A percentile compares a stretch with the other conserved stretches of the same genome.
phyloP scores from a whole-genome alignment of 2,113 vertebrate species.

The Etia nguti region DNA sequence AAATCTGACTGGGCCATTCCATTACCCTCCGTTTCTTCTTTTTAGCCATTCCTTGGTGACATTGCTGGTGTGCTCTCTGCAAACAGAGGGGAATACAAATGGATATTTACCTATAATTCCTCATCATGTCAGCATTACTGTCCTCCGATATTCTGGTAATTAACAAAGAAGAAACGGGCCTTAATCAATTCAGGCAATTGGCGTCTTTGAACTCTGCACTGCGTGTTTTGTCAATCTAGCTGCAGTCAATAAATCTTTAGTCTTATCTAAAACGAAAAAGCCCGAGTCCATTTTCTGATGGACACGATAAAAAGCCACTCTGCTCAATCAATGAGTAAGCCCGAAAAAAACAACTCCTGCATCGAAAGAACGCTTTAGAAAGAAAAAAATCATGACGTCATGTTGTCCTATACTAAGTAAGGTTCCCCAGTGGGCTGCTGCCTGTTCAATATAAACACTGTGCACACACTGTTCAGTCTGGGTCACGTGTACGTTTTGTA shows the following conservation, averaged over 20 bases:
- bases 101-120: neutral
- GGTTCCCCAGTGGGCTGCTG: neutral
- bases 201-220: neutral
- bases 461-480: neutral
- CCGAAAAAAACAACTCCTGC: neutral
- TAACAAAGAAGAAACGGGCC: neutral
- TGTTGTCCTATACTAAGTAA: neutral
- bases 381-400: neutral
- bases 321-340: constrained; percentile 17
- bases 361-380: neutral
- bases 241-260: constrained; percentile 28
- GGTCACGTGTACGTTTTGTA: neutral
- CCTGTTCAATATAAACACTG: neutral
- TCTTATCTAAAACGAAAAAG: neutral
- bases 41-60: neutral
- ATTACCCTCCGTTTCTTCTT: neutral
- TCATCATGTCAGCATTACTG: neutral
- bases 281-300: constrained; percentile 11
- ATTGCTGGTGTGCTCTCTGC: neutral
- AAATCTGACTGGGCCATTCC: neutral
- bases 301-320: constrained; percentile 20
- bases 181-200: constrained; percentile 2
- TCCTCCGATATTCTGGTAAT: neutral
- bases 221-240: constrained; percentile 4
- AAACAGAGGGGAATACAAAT: neutral